These are phyloP conservation scores for Leucoraja ocellata DNA, from an alignment of 2,797 vertebrate species.

Conservation along the genomic window DNA sequence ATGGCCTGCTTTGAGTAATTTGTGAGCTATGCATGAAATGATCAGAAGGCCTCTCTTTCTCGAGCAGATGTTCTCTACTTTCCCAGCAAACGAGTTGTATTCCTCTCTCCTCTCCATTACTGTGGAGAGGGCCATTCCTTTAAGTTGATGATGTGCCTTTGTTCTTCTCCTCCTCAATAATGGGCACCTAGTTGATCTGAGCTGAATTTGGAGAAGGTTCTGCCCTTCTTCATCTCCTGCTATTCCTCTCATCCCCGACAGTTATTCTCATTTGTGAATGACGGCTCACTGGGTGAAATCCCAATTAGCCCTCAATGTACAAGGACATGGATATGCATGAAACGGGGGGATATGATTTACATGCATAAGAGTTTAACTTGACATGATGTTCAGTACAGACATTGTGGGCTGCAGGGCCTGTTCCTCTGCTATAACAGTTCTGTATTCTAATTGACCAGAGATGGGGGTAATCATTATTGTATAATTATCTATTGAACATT, in stretches of 20 bases:
- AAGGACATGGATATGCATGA: neutral
- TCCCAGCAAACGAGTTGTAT: neutral
- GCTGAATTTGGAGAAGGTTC: neutral
- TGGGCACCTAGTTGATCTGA: neutral
- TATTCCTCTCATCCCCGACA: neutral
- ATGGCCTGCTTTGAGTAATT: neutral
- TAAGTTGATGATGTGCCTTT: neutral
- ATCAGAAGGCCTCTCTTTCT: neutral
- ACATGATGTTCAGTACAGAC: too few relatives aligned
- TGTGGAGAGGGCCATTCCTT: neutral
- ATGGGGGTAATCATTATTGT: neutral
- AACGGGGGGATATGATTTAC: too few relatives aligned
- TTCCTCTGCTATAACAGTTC: too few relatives aligned
- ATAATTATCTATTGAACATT: neutral
- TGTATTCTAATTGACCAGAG: too few relatives aligned
- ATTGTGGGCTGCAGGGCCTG: too few relatives aligned
- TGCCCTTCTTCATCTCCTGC: neutral
- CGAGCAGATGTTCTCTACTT: neutral
- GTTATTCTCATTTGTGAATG: neutral
- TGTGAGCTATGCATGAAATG: neutral
- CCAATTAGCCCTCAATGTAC: neutral
- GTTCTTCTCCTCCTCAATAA: neutral
- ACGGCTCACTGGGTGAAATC: neutral
- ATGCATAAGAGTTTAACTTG: too few relatives aligned
- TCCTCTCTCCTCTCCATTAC: neutral